Percentiles rank a stretch among this genome's conserved stretches.
phyloP scores from a whole-genome alignment of 2,888 invertebrate genomes.

The Sinodicranocentrus sp. region DNA sequence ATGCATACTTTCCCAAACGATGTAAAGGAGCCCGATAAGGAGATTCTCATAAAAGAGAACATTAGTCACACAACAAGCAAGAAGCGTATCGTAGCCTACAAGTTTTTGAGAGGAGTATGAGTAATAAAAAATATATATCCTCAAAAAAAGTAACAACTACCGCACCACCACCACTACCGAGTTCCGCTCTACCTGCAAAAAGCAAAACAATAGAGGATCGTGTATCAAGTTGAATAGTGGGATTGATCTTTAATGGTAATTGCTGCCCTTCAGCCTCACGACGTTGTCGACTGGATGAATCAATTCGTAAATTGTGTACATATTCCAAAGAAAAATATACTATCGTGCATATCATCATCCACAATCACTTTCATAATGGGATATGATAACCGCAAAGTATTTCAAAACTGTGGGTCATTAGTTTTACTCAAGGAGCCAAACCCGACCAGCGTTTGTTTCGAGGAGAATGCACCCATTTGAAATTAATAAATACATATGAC shows the following conservation, averaged over 20 bases:
- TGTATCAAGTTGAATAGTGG: neutral
- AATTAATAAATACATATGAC: too few relatives aligned
- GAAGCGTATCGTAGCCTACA: neutral
- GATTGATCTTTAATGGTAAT: conserved; percentile 56
- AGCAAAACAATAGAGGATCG: neutral
- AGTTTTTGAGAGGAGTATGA: neutral
- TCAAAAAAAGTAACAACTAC: conserved; percentile 29
- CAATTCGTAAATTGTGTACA: conserved; percentile 5
- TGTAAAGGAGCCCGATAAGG: conserved; percentile 42
- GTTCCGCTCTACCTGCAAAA: conserved; percentile 26
- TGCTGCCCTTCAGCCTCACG: conserved; percentile 38
- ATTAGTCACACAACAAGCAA: conserved; percentile 62
- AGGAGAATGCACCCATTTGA: too few relatives aligned
- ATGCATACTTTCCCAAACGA: conserved; percentile 26
- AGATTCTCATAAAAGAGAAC: conserved; percentile 48
- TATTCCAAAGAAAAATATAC: too few relatives aligned
- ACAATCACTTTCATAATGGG: too few relatives aligned
- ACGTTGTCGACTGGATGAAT: conserved; percentile 25
- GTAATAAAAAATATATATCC: neutral
- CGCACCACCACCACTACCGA: conserved; percentile 25
- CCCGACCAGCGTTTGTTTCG: too few relatives aligned
- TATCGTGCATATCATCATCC: too few relatives aligned
- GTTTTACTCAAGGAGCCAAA: too few relatives aligned
- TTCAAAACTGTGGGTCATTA: too few relatives aligned
- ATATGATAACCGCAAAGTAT: too few relatives aligned